Evolutionary conservation across 1,140 invertebrate species (phyloP), one percentile per base, ranked within the genome.

Genomic region (Penaeus japonicus): DNA sequence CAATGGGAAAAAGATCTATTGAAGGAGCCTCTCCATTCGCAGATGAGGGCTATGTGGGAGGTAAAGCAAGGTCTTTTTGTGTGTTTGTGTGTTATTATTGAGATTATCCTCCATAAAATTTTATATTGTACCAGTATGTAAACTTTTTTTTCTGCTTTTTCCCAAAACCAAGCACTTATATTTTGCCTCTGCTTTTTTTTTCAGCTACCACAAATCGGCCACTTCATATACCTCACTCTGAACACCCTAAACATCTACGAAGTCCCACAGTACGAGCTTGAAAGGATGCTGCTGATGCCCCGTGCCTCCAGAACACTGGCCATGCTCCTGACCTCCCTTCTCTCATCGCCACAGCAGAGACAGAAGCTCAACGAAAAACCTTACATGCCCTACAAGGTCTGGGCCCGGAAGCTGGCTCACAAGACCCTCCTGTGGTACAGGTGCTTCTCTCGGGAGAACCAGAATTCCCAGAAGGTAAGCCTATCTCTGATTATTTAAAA

Each of bases 321-420:
- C 27, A 91, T 92, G 65, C 92, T 95, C 2, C 95, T 95, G 94
- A 95, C 94, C 0, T 93, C 93, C 55, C 92, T 95, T 32, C 91
- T 95, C 27, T 94, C 93, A 92, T 91, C 91, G 35, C 91, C 91
- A 54, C 88, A 90, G 88, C 86, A 90, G 80, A 89, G 92, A 35
- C 62, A 85, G 83, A 93, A 92, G 82, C 89, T 93, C 79, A 84
- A 83, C 35, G 91, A 93, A 91, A 92, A 94, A 89, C 94, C 93
- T 62, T 91, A 93, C 39, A 95, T 95, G 94, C 94, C 94, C 39
- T 95, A 95, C 89, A 92, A 92, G 89, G 94, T 94, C 87, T 95
- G 94, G 94, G 93, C 94, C 7, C 92, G 93, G 57, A 94, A 94
- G 87, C 91, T 95, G 32, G 89, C 92, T 17, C 92, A 93, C 81